A percentile compares a stretch with the other conserved stretches of the same genome.
Conservation (phyloP, 2,888 invertebrate genomes). For the Aproaerema taeniolella region DNA sequence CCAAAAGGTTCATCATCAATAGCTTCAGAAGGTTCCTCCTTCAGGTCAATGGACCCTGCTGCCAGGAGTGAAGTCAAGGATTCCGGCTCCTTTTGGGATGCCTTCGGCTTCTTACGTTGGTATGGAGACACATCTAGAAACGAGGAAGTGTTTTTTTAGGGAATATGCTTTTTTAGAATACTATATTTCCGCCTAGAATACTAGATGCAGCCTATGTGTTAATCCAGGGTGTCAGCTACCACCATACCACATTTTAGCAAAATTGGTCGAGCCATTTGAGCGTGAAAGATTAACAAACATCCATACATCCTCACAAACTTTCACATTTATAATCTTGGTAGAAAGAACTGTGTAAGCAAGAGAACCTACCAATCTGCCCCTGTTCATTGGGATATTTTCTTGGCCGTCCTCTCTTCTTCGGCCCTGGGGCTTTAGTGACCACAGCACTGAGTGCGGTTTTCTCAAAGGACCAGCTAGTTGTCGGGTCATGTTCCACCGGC, state of each 20-base stretch:
- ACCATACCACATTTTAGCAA: too few relatives aligned
- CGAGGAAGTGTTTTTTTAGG: too few relatives aligned
- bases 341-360: too few relatives aligned
- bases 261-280: too few relatives aligned
- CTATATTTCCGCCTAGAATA: too few relatives aligned
- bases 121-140: constrained; percentile 58
- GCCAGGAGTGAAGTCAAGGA: constrained; percentile 40
- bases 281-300: too few relatives aligned
- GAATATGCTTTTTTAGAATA: too few relatives aligned
- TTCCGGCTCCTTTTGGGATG: constrained; percentile 39
- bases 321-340: too few relatives aligned
- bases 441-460: constrained; percentile 46
- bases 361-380: constrained; percentile 60
- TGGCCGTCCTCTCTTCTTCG: constrained; percentile 61
- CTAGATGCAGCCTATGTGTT: too few relatives aligned
- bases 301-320: too few relatives aligned
- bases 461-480: constrained; percentile 53
- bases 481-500: constrained; percentile 66
- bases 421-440: constrained; percentile 60
- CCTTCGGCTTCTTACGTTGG: constrained; percentile 54
- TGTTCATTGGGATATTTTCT: constrained; percentile 70
- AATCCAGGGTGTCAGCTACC: too few relatives aligned
- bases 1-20: constrained; percentile 25
- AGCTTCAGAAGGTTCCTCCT: constrained; percentile 27
- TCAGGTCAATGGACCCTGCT: constrained; percentile 36